Conservation (phyloP, 2,797 vertebrate genomes). For the Huso huso region DNA sequence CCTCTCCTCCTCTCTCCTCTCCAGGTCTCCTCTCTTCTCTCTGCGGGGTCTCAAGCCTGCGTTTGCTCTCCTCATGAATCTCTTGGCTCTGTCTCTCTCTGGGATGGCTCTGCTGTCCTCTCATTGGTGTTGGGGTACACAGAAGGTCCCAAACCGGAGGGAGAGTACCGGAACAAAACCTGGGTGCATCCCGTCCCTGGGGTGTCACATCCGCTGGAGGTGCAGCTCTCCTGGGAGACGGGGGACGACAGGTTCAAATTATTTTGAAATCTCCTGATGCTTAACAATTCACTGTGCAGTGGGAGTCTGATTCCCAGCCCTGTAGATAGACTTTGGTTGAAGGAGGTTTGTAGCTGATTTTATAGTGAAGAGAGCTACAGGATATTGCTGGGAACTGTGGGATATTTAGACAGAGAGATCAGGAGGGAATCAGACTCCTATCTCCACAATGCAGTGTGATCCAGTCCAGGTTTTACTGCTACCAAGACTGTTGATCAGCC, state of each 20-base stretch:
- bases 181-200: constrained; percentile 69
- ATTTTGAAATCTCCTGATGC: too few relatives aligned
- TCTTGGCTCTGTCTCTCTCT: constrained; percentile 71
- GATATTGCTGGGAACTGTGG: too few relatives aligned
- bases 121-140: constrained; percentile 78
- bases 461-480: too few relatives aligned
- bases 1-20: constrained; percentile 32
- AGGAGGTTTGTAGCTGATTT: too few relatives aligned
- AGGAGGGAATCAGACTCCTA: too few relatives aligned
- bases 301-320: too few relatives aligned
- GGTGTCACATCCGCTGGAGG: constrained; percentile 40
- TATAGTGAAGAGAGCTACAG: too few relatives aligned
- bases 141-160: constrained; percentile 94
- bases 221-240: constrained; percentile 84
- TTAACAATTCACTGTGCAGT: too few relatives aligned
- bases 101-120: constrained; percentile 65
- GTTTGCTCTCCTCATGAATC: constrained; percentile 70
- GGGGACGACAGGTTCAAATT: constrained; percentile 80
- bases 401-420: too few relatives aligned
- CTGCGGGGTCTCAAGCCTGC: constrained; percentile 47
- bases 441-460: too few relatives aligned
- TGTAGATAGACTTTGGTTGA: too few relatives aligned
- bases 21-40: constrained; percentile 44
- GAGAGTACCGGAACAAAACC: constrained; percentile 62
- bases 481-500: too few relatives aligned